Conservation (phyloP, 2,888 invertebrate genomes). For the Bellardia bayeri region DNA sequence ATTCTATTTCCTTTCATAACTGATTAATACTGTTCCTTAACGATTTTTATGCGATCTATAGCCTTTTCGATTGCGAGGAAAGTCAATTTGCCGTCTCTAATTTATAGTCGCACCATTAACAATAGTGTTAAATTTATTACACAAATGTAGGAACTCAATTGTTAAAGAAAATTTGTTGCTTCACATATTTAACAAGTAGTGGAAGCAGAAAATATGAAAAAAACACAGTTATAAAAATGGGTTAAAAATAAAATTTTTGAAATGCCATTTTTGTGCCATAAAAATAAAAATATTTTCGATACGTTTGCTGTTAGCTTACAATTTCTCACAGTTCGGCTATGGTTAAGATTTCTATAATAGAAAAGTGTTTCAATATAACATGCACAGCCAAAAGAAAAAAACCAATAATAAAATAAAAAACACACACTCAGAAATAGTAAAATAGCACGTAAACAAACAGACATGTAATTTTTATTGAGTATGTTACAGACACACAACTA, state of each 20-base stretch:
- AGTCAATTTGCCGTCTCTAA: conserved; percentile 49
- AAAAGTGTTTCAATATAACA: conserved; percentile 48
- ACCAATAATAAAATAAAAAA: conserved; percentile 34
- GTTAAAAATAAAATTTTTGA: conserved; percentile 46
- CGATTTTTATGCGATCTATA: conserved; percentile 25
- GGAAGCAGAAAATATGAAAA: not conserved
- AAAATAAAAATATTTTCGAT: conserved; percentile 34
- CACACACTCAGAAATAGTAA: conserved; percentile 34
- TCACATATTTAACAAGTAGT: not conserved
- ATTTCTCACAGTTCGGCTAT: conserved; percentile 44
- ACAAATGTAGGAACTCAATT: conserved; percentile 22
- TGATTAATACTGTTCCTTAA: conserved; percentile 35
- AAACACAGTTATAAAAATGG: conserved; percentile 34
- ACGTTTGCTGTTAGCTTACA: conserved; percentile 34
- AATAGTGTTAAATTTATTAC: conserved; percentile 53
- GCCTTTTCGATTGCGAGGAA: conserved; percentile 23
- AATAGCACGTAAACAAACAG: conserved; percentile 69
- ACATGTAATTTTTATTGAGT: conserved; percentile 67
- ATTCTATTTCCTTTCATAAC: not conserved
- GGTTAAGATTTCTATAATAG: conserved; percentile 37
- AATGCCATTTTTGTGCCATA: conserved; percentile 56
- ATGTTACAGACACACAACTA: conserved; percentile 11
- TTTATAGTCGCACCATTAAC: conserved; percentile 51
- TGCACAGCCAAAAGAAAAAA: conserved; percentile 29
- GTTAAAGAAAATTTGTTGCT: conserved; percentile 49